These are phyloP conservation scores for Gasterosteus nipponicus DNA, from an alignment of 2,113 vertebrate genomes.

Conservation along the genomic window DNA sequence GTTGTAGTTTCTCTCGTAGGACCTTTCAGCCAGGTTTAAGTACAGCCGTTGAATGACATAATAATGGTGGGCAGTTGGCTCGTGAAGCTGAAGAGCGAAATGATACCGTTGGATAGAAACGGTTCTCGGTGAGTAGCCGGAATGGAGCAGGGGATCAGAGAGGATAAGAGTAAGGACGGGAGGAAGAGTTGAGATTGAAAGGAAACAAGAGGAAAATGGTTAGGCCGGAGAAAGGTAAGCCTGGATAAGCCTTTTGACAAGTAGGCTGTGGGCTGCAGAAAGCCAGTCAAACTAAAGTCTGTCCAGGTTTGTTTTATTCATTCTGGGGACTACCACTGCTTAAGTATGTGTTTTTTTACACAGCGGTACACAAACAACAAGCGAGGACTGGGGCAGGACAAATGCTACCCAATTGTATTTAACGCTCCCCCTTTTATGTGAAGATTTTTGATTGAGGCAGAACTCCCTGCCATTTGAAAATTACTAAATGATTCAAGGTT, in stretches of 20 bases:
- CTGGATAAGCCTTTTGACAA: slow-evolving; percentile 77
- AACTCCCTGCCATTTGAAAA: slow-evolving; percentile 44
- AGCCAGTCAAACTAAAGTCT: slow-evolving; percentile 72
- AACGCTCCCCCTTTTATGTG: slow-evolving; percentile 25
- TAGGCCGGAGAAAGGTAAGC: slow-evolving; percentile 77
- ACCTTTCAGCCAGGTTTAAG: slow-evolving; percentile 61
- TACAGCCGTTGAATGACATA: slow-evolving; percentile 75
- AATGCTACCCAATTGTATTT: slow-evolving; percentile 30
- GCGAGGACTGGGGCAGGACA: slow-evolving; percentile 29
- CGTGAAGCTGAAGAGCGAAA: slow-evolving; percentile 72
- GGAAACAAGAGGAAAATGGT: slow-evolving; percentile 78
- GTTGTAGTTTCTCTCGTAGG: slow-evolving; percentile 19
- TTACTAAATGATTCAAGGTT: slow-evolving; percentile 73
- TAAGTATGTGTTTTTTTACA: slow-evolving; percentile 28
- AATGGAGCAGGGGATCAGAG: slow-evolving; percentile 72
- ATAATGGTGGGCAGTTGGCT: slow-evolving; percentile 73
- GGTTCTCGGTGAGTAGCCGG: slow-evolving; percentile 57
- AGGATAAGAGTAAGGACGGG: slow-evolving; percentile 69
- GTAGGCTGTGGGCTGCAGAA: slow-evolving; percentile 62
- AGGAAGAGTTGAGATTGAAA: slow-evolving; percentile 75
- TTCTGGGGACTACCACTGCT: slow-evolving; percentile 51
- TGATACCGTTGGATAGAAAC: slow-evolving; percentile 74
- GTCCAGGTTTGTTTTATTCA: slow-evolving; percentile 73
- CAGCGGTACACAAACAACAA: slow-evolving; percentile 52
- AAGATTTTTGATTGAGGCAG: slow-evolving; percentile 51